Evolutionary conservation across 2,797 vertebrate genomes (phyloP).

Genomic region (Karalla daura): DNA sequence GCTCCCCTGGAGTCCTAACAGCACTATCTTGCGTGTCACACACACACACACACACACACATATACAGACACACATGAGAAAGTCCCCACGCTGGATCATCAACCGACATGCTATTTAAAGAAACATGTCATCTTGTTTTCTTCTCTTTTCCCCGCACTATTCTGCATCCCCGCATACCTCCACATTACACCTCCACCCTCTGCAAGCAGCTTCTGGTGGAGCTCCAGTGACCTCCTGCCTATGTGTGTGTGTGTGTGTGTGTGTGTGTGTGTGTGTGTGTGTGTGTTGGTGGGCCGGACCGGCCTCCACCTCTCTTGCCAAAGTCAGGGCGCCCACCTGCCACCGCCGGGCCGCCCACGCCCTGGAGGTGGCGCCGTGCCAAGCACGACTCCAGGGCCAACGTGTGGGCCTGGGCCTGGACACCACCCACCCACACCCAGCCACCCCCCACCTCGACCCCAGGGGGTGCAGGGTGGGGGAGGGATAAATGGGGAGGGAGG

Average conservation of each 20-base stretch:
- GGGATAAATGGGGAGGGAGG: no score
- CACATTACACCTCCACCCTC: no score
- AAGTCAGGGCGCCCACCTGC: slow-evolving; percentile 23
- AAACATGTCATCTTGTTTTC: not conserved
- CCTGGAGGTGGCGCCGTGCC: slow-evolving; percentile 37
- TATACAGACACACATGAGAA: no score
- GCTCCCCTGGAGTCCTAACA: slow-evolving; percentile 11
- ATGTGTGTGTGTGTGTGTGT: no score
- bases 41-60: no score
- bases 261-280: no score
- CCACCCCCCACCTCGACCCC: no score
- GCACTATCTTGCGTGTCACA: slow-evolving; percentile 3
- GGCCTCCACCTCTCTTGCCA: slow-evolving; percentile 38
- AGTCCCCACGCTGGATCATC: no score
- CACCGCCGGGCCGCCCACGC: slow-evolving; percentile 38
- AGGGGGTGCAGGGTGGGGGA: no score
- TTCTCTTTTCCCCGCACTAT: not conserved
- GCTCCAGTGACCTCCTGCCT: slow-evolving; percentile 55
- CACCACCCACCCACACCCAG: slow-evolving; percentile 12
- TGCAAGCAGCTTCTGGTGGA: slow-evolving; percentile 38
- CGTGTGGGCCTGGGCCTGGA: slow-evolving; percentile 9
- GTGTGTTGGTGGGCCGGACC: no score
- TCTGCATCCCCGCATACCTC: not conserved
- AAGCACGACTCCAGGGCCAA: slow-evolving; percentile 53
- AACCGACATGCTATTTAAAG: no score